Conservation (phyloP, 2,888 invertebrate genomes). For the Mechanitis mazaeus region DNA sequence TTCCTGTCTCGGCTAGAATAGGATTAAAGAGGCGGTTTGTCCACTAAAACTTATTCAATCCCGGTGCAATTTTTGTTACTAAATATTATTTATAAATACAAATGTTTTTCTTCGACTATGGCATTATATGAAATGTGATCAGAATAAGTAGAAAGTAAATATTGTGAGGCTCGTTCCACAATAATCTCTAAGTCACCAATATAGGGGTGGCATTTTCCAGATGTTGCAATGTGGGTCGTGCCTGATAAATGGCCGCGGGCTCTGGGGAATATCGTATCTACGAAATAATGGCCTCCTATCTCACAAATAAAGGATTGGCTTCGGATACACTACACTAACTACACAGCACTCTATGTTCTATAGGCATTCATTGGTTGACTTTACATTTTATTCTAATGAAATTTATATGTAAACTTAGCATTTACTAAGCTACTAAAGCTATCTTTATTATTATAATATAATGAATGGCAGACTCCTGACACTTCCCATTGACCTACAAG, state of each 20-base stretch:
- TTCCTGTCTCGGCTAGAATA: background rate
- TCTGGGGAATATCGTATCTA: conserved; percentile 53
- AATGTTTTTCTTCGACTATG: too few species aligned
- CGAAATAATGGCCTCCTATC: conserved; percentile 35
- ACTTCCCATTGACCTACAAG: conserved; percentile 23
- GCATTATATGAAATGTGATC: background rate
- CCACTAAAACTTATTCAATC: too few species aligned
- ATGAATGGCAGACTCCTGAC: conserved; percentile 16
- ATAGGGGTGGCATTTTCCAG: conserved; percentile 37
- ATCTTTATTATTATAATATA: too few species aligned
- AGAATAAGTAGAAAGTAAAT: conserved; percentile 2
- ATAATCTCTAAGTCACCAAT: conserved; percentile 35
- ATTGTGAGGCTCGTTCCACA: conserved; percentile 22
- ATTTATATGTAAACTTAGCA: too few species aligned
- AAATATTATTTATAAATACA: too few species aligned
- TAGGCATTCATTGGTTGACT: background rate
- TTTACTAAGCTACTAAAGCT: too few species aligned
- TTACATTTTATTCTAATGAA: background rate
- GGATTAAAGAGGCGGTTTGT: background rate
- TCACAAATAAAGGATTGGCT: conserved; percentile 26
- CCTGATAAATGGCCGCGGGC: conserved; percentile 63
- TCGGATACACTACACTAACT: background rate
- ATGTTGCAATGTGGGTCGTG: conserved; percentile 67
- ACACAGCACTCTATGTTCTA: background rate
- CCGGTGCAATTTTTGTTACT: too few species aligned